Percentiles rank a stretch among this genome's conserved stretches.
These are phyloP conservation scores for Potorous gilbertii DNA, from an alignment of 2,797 vertebrate genomes.

Conservation along the genomic window DNA sequence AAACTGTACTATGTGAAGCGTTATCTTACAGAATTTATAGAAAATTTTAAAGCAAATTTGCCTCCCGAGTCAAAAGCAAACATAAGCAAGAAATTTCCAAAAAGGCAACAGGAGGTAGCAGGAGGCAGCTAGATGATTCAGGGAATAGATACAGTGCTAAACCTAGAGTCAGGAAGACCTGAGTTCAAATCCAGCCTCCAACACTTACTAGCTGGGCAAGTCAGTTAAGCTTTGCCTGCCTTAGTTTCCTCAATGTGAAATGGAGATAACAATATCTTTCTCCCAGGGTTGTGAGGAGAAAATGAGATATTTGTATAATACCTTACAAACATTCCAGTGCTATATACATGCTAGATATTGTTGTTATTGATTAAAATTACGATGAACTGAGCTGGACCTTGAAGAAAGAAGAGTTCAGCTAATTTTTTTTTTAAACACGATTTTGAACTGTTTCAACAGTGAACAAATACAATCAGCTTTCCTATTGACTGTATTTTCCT, in stretches of 20 bases:
- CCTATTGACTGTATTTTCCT: background rate
- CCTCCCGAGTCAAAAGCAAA: background rate
- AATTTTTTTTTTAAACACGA: background rate
- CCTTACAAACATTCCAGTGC: background rate
- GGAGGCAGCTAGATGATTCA: background rate
- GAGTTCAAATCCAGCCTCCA: background rate
- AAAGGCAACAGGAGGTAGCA: background rate
- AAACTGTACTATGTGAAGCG: conserved; percentile 62
- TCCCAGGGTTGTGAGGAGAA: background rate
- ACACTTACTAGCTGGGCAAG: background rate
- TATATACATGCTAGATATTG: background rate
- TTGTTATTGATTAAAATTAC: background rate
- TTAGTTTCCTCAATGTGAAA: background rate
- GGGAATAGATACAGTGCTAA: background rate
- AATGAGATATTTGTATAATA: background rate
- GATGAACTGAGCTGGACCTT: background rate
- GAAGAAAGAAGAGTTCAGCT: background rate
- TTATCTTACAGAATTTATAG: background rate
- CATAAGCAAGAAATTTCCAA: background rate
- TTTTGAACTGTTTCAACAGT: background rate
- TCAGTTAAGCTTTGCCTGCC: background rate
- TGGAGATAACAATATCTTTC: background rate
- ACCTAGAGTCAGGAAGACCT: background rate
- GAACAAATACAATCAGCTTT: background rate
- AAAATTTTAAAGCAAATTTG: background rate